Percentiles rank a stretch among this genome's conserved stretches.
Conservation (phyloP, 2,888 invertebrate species). For the Nipponacmea schrenckii region DNA sequence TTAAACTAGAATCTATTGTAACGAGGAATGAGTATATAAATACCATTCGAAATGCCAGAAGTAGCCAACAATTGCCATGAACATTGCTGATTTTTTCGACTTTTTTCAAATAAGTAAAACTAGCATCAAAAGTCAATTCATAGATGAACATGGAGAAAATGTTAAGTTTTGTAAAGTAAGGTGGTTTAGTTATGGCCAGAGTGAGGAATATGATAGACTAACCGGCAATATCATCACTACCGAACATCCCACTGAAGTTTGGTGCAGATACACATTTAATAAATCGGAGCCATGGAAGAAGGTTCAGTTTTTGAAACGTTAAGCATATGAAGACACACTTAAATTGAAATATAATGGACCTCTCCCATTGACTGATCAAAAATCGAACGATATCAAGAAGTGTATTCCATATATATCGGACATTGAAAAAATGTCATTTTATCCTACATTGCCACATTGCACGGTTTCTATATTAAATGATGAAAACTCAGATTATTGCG, state of each 20-base stretch:
- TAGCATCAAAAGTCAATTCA: background rate
- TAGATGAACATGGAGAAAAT: slow-evolving; percentile 4
- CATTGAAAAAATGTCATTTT: background rate
- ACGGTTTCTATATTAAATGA: background rate
- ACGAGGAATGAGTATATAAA: background rate
- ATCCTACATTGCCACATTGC: background rate
- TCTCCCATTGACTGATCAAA: background rate
- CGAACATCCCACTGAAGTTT: slow-evolving; percentile 13
- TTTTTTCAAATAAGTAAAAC: background rate
- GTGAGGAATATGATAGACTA: slow-evolving; percentile 8
- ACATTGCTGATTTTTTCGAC: background rate
- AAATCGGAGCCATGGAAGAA: background rate
- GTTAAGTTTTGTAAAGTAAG: slow-evolving; percentile 10
- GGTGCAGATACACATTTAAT: slow-evolving; percentile 1
- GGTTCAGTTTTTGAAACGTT: background rate
- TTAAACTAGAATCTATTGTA: background rate
- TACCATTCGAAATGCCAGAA: background rate
- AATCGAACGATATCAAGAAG: background rate
- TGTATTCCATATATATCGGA: background rate
- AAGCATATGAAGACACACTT: background rate
- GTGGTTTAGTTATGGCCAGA: slow-evolving; percentile 13
- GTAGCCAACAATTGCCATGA: background rate
- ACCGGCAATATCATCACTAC: background rate
- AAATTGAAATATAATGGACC: background rate
- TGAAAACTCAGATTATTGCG: background rate